Conservation (phyloP, 2,113 vertebrate species). For the Silurus glanis region DNA sequence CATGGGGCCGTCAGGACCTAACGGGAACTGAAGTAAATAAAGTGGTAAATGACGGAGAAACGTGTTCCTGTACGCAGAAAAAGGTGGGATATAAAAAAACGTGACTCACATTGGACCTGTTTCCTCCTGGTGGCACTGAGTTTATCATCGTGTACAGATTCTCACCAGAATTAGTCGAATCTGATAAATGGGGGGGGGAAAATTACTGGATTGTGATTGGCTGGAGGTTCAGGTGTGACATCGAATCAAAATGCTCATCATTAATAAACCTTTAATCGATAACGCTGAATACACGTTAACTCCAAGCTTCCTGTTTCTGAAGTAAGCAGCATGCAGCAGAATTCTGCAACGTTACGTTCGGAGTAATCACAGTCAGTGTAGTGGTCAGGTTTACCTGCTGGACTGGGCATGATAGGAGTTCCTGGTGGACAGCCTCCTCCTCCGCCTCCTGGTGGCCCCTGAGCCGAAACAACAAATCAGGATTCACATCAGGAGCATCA, state of each 20-base stretch:
- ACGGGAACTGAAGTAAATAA: constrained; percentile 76
- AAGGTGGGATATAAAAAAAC: not conserved
- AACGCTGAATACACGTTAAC: not conserved
- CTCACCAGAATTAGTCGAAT: constrained; percentile 87
- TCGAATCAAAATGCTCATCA: not conserved
- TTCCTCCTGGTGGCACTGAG: constrained; percentile 79
- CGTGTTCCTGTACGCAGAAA: not conserved
- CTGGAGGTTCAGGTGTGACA: not conserved
- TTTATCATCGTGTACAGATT: constrained; percentile 93
- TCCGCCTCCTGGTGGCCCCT: constrained; percentile 51
- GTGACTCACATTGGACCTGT: constrained; percentile 80
- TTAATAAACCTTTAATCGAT: not conserved
- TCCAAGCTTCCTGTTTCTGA: not conserved
- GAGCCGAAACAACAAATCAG: not conserved
- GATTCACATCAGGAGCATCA: not conserved
- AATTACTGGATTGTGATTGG: not conserved
- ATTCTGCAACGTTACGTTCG: not conserved
- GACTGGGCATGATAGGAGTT: constrained; percentile 57
- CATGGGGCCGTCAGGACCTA: constrained; percentile 85
- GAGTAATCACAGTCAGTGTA: not conserved
- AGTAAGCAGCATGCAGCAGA: not conserved
- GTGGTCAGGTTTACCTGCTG: constrained; percentile 46
- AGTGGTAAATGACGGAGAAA: not conserved
- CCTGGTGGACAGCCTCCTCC: constrained; percentile 55
- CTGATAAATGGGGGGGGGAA: not conserved